Evolutionary conservation across 2,888 invertebrate genomes (phyloP), one percentile per base, ranked within the genome.

Genomic region (Coenonympha arcania): DNA sequence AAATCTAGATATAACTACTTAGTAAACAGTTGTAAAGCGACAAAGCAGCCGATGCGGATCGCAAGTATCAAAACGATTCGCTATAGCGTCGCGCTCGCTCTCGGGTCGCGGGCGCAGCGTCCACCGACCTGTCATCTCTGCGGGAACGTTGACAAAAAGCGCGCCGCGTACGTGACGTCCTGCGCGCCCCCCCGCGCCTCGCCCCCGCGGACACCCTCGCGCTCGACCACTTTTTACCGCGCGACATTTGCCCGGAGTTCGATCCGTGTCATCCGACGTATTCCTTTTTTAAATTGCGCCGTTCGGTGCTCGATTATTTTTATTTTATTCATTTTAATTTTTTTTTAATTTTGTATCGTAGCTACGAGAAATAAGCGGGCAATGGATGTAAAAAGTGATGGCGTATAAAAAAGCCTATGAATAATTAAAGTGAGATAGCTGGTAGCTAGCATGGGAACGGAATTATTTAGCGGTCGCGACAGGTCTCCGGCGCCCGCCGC

Each of bases 201-300:
- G 49, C 64, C 60, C 61, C 60, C 52, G 61, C 58, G 54, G 67
- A 55, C 66, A 61, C 62, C 66, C 63, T 66, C 66, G 67, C 71
- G 74, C 71, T 72, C 75, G 79, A 85, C 86, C 79, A 82, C 84
- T 86, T 86, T 86, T 86, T 85, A 85, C 78, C 73, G 79, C 81
- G 85, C 86, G 86, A 85, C 86, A 86, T 86, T 86, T 85, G 85
- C 86, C 86, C 85, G 80, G 86, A 85, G 86, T 86, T 86, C 86
- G 85, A 84, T 83, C 85, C 85, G 81, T 86, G 86, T 86, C 86
- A 85, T 84, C 82, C 79, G 83, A 82, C 85, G 79, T 84, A 83
- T 83, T 84, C 81, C 83, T 86, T 84, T 86, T 85, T 84, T 79
- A 79, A 84, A 84, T 82, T 84, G 81, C 82, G 76, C 75, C 76